Percentiles rank a stretch among this genome's conserved stretches.
These are phyloP conservation scores for Drosophila rufa DNA, from an alignment of 1,140 invertebrate species.

Conservation along the genomic window DNA sequence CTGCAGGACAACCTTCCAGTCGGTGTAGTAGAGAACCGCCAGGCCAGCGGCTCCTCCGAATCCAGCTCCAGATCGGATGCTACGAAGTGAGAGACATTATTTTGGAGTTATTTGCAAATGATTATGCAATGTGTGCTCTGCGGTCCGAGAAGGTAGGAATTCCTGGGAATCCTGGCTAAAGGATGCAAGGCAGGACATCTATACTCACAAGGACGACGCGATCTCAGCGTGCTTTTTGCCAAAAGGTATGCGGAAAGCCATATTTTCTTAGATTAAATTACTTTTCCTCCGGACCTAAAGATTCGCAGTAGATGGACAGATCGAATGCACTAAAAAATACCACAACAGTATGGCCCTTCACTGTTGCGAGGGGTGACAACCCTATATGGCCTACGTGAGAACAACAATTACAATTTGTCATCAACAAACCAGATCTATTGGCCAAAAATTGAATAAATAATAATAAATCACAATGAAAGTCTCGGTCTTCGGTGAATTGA, in stretches of 20 bases:
- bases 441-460: slow-evolving; percentile 4
- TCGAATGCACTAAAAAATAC: slow-evolving; percentile 43
- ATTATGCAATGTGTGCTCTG: slow-evolving; percentile 63
- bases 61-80: slow-evolving; percentile 87
- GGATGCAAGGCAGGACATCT: not conserved
- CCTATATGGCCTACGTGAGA: slow-evolving; percentile 49
- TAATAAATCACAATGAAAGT: slow-evolving; percentile 57
- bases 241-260: slow-evolving; percentile 78
- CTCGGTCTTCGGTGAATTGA: slow-evolving; percentile 64
- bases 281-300: slow-evolving; percentile 35
- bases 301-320: not conserved
- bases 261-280: slow-evolving; percentile 46
- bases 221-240: slow-evolving; percentile 83
- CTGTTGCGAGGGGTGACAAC: slow-evolving; percentile 6
- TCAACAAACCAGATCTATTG: slow-evolving; percentile 8
- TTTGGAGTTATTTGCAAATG: slow-evolving; percentile 5
- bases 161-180: not conserved
- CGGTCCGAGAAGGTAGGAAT: not conserved
- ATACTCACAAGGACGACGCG: slow-evolving; percentile 86
- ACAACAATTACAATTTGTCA: slow-evolving; percentile 60
- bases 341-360: slow-evolving; percentile 4
- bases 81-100: slow-evolving; percentile 66
- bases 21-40: slow-evolving; percentile 89
- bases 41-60: slow-evolving; percentile 88
- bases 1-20: slow-evolving; percentile 90